A percentile compares a stretch with the other conserved stretches of the same genome.
These are phyloP conservation scores for Mechanitis mazaeus DNA, from an alignment of 2,888 invertebrate genomes.

Conservation along the genomic window DNA sequence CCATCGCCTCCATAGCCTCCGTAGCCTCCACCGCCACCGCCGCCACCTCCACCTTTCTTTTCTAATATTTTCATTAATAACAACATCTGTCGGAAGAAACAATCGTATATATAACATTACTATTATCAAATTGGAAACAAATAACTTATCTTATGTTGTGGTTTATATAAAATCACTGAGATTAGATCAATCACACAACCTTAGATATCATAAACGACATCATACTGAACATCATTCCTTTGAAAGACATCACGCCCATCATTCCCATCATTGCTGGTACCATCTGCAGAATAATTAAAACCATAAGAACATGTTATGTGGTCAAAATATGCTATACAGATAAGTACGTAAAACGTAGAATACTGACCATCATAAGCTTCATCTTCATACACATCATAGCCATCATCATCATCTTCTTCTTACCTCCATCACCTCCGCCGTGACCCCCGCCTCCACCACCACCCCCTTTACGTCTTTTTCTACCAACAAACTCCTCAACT, in stretches of 20 bases:
- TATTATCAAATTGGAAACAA: too few relatives aligned
- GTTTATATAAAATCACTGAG: slow-evolving; percentile 37
- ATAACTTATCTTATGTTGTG: too few relatives aligned
- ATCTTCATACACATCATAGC: slow-evolving; percentile 79
- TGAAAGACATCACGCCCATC: slow-evolving; percentile 78
- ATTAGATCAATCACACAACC: slow-evolving; percentile 29
- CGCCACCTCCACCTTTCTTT: slow-evolving; percentile 57
- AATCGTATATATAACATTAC: too few relatives aligned
- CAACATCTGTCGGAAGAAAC: slow-evolving; percentile 52
- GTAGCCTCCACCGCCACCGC: slow-evolving; percentile 34
- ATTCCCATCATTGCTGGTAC: slow-evolving; percentile 74
- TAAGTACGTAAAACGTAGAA: background rate
- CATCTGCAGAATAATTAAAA: slow-evolving; percentile 45
- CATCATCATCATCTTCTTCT: slow-evolving; percentile 80
- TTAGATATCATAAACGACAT: slow-evolving; percentile 78
- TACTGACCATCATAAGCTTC: slow-evolving; percentile 75
- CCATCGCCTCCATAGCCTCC: slow-evolving; percentile 39
- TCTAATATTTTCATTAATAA: slow-evolving; percentile 63
- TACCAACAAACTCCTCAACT: slow-evolving; percentile 65
- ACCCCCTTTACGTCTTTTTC: slow-evolving; percentile 58
- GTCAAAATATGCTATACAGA: too few relatives aligned
- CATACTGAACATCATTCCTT: slow-evolving; percentile 79
- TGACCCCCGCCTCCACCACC: slow-evolving; percentile 54
- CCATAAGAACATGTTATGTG: too few relatives aligned
- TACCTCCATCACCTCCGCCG: slow-evolving; percentile 57